Evolutionary conservation across 1,140 invertebrate genomes (phyloP), one percentile per base, ranked within the genome.

Genomic region (Drosophila serrata): DNA sequence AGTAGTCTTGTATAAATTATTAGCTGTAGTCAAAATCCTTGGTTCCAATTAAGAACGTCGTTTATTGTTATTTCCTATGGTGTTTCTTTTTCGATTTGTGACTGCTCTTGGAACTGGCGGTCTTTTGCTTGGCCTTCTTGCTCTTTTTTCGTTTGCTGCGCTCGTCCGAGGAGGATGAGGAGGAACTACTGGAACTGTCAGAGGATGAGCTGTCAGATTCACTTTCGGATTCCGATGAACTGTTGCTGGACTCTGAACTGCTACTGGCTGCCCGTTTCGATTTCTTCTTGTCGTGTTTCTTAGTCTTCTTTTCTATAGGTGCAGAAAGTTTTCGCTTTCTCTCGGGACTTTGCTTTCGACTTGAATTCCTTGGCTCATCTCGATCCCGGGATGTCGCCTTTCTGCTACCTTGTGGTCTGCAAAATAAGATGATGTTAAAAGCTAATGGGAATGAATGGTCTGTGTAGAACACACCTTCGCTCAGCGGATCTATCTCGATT

Each of bases 41-140:
- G 65, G 29, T 72, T 63, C 24, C 24, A 33, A 24, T 78, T 17
- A 42, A 72, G 19, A 51, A 58, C 9, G n/a, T 29, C 46, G 51
- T 57, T 51, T 37, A 39, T 45, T 53, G 53, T 79, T 90, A 85
- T 76, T 86, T 86, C 4, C 59, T 70, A 46, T 75, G 70, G 4
- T 39, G 15, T 48, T 85, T 90, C 37, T 75, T 90, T 46, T 90
- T 82, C 1, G 82, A 75, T 42, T 91, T 91, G 39, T 68, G 65
- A 42, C 77, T 87, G 31, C 69, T 74, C 19, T 82, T 92, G 2
- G 81, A 19, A 9, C 78, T 82, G 8, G 43, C 24, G 5, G 67
- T 72, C 31, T 88, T 80, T 13, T 59, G 33, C 31, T 75, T 80
- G 3, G 74, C 56, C 19, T 82, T 82, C 19, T 59, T 78, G 27